Evolutionary conservation across 2,888 invertebrate genomes (phyloP), one percentile per base, ranked within the genome.

Genomic region (Agonopterix subpropinquella): DNA sequence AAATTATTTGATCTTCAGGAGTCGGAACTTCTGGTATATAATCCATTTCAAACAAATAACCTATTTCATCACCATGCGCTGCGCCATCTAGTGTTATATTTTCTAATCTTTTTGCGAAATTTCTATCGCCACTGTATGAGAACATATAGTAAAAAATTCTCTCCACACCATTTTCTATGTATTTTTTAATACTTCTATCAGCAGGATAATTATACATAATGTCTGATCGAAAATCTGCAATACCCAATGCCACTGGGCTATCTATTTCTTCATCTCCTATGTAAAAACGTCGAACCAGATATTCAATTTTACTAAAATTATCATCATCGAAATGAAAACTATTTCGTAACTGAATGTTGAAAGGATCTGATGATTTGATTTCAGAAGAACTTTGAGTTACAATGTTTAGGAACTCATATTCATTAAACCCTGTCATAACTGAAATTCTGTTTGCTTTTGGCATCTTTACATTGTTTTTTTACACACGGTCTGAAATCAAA

Each of bases 71-170:
- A 0, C 62, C 64, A 47, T 76, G 75, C 0, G 53, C 42, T 1
- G 73, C 73, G 0, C 66, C 65, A 1, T 52, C 57, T 2, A 39
- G 43, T 1, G 62, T 67, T 0, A 64, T 48, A 36, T 73, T 70
- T 0, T n/a, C 2, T 8, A 42, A 53, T 4, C 11, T 11, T 45
- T 66, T 70, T 0, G 47, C 41, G n/a, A 52, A 56, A 55, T 70
- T 77, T 47, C 67, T 61, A 5, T 49, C 63, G 9, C 81, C 77
- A 9, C 50, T 55, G 39, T 80, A 80, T 2, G 48, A 48, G 36
- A 48, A 48, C 2, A 45, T 36, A 15, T 48, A 48, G 13, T 28
- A 44, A 36, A 35, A 48, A 36, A 48, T 13, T n/a, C 44, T 41
- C 2, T 42, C 43, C 1, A 56, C 61, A 1, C 51, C 56, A 46